phyloP scores from a whole-genome alignment of 2,113 vertebrate genomes.

The Melanocharis versteri region DNA sequence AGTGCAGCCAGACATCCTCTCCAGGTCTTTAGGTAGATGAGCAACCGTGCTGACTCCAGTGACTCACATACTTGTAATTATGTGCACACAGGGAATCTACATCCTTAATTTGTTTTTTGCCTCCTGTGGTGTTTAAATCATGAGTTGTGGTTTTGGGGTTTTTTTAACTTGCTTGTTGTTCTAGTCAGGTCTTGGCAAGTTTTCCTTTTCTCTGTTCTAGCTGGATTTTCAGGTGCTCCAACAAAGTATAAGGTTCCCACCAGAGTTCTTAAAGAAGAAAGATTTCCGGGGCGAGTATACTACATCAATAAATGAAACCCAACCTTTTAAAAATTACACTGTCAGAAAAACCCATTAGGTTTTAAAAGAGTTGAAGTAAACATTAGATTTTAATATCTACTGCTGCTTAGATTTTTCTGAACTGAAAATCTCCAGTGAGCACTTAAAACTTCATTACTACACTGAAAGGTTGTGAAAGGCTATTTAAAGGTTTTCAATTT shows the following conservation, averaged over 20 bases:
- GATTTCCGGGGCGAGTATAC: constrained; percentile 67
- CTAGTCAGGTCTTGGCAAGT: constrained; percentile 30
- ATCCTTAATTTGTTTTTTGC: constrained; percentile 69
- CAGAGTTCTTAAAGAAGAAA: constrained; percentile 76
- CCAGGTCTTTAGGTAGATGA: constrained; percentile 61
- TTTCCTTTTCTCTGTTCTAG: constrained; percentile 58
- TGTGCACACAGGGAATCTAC: constrained; percentile 53
- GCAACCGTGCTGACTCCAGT: constrained; percentile 45
- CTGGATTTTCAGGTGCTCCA: constrained; percentile 67
- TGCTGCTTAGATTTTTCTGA: constrained; percentile 79
- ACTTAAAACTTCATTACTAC: constrained; percentile 83
- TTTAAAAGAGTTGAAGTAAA: constrained; percentile 80
- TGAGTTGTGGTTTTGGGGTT: not conserved
- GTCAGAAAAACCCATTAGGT: constrained; percentile 78
- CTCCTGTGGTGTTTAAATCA: constrained; percentile 69
- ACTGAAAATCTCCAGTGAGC: constrained; percentile 78
- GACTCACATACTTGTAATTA: constrained; percentile 67
- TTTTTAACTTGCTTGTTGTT: constrained; percentile 54
- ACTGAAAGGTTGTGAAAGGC: constrained; percentile 80
- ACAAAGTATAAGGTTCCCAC: constrained; percentile 70
- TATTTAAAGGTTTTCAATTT: constrained; percentile 86
- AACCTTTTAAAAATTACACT: constrained; percentile 81
- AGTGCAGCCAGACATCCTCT: constrained; percentile 40
- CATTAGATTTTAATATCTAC: constrained; percentile 83
- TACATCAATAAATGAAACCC: constrained; percentile 79